Percentiles rank a stretch among this genome's conserved stretches.
These are phyloP conservation scores for Caenorhabditis briggsae DNA, from an alignment of 1,140 invertebrate genomes.

Conservation along the genomic window DNA sequence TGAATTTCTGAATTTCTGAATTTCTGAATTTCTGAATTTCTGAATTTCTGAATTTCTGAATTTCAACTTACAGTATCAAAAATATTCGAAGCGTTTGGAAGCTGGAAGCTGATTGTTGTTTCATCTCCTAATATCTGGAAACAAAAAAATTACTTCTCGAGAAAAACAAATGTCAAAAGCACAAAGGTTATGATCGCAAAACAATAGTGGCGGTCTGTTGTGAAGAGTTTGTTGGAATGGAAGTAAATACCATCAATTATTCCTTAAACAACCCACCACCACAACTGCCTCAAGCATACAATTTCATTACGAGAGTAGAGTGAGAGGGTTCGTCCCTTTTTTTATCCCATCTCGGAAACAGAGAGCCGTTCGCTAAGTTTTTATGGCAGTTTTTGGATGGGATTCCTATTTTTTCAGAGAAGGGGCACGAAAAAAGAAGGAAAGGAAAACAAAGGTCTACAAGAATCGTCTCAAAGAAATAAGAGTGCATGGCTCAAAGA, in stretches of 20 bases:
- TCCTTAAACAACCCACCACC: background rate
- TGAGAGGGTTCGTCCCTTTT: background rate
- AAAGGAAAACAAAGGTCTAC: no score
- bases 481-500: constrained; percentile 20
- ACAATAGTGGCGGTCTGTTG: background rate
- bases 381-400: constrained; percentile 1
- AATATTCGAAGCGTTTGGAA: no score
- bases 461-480: background rate
- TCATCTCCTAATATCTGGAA: no score
- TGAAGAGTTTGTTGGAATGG: background rate
- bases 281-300: background rate
- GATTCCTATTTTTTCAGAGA: background rate
- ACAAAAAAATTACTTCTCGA: background rate
- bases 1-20: no score
- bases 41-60: no score
- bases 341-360: background rate
- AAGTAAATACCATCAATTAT: constrained; percentile 53
- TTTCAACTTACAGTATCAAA: background rate
- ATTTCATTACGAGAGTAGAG: constrained; percentile 9
- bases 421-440: background rate
- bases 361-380: background rate
- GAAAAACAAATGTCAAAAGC: background rate
- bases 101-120: no score
- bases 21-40: no score
- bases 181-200: constrained; percentile 34